Base-by-base conservation (phyloP, 1,140 invertebrate genomes). In the Brachionus manjavacas region DNA sequence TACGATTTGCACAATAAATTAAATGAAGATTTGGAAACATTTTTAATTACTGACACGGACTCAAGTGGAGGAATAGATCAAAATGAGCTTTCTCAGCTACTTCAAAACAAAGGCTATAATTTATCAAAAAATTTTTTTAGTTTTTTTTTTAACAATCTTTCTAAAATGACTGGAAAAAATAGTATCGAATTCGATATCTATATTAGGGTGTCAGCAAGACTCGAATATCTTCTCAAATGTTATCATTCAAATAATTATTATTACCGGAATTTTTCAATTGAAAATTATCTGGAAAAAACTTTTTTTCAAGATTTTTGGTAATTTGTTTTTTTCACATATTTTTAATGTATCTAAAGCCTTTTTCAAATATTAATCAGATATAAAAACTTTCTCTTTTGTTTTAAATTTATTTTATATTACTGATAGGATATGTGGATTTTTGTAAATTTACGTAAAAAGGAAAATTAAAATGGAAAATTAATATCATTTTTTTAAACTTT, bases 291-390 rank as follows among this genome's bases (percentile, higher is more conserved):
- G 4, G 14, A 12, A 64, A 60, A 81, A 68, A 81, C 11, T 3
- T 68, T 81, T 68, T 81, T 81, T 23, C n/a, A 41, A 41, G 79
- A 68, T 11, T 81, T 81, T 81, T 81, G 49, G 49, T 81, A 68
- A 64, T 35, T 12, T 35, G n/a, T 41, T 68, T 35, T 35, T 1
- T 6, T 31, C 3, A 3, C 3, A 4, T 4, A 31, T 3, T 31
- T 31, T 31, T 4, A 35, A 0, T 35, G 31, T 35, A 7, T 35
- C 7, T 35, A 46, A 46, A 46, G 43, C n/a, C n/a, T n/a, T n/a
- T n/a, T n/a, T n/a, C n/a, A n/a, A n/a, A n/a, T n/a, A n/a, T n/a
- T n/a, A n/a, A n/a, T n/a, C n/a, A n/a, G n/a, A n/a, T n/a, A n/a
- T n/a, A n/a, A n/a, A n/a, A n/a, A n/a, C n/a, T n/a, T n/a, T n/a